Percentiles rank a stretch among this genome's conserved stretches.
phyloP scores from a whole-genome alignment of 1,140 invertebrate species.

The Arion vulgaris region DNA sequence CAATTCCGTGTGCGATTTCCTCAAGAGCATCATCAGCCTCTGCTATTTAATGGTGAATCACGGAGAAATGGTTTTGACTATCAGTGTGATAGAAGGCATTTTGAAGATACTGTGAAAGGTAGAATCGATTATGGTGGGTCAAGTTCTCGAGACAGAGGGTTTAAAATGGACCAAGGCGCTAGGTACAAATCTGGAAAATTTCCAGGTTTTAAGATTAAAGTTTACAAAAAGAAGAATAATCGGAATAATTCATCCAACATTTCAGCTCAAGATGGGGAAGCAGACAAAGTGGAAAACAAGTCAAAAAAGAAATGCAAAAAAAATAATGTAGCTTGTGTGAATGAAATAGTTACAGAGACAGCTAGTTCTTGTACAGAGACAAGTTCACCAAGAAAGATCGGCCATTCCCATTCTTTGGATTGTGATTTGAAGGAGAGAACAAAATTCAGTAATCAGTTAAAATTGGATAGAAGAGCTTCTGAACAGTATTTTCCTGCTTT shows the following conservation, averaged over 20 bases:
- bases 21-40: not conserved
- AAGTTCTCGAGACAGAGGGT: not conserved
- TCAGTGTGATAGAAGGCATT: conserved; percentile 8
- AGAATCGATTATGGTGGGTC: not conserved
- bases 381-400: not conserved
- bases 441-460: not conserved
- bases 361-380: not conserved
- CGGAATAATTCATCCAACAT: conserved; percentile 29
- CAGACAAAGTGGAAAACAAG: not conserved
- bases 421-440: not conserved
- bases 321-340: not conserved
- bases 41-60: not conserved
- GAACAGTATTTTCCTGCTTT: not conserved
- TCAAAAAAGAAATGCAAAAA: not conserved
- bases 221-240: conserved; percentile 24
- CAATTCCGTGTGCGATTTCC: not conserved
- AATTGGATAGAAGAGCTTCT: not conserved
- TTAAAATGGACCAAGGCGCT: conserved; percentile 13
- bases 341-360: not conserved
- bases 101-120: not conserved
- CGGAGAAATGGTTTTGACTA: conserved; percentile 5
- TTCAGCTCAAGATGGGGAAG: not conserved
- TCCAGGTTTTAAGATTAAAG: not conserved
- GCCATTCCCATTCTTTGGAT: not conserved
- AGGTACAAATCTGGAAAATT: conserved; percentile 13